Conservation (phyloP, 2,888 invertebrate genomes). For the Acronicta alni region DNA sequence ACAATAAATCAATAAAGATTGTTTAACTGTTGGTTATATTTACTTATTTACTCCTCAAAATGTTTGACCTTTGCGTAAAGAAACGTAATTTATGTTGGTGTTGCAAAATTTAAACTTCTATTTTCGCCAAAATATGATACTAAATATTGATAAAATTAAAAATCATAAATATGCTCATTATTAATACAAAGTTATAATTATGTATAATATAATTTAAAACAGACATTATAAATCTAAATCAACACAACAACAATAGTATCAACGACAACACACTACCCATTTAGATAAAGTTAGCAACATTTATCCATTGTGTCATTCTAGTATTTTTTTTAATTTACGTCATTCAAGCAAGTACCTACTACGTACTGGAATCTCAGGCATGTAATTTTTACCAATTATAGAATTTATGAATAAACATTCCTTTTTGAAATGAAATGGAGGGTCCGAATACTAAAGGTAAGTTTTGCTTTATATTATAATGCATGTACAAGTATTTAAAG, state of each 20-base stretch:
- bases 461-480: conserved; percentile 29
- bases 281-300: conserved; percentile 47
- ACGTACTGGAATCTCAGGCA: conserved; percentile 52
- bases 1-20: not conserved
- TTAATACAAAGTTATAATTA: too few relatives aligned
- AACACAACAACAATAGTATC: too few relatives aligned
- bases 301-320: conserved; percentile 40
- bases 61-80: conserved; percentile 9
- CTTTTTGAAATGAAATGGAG: conserved; percentile 84
- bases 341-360: conserved; percentile 56
- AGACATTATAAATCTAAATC: too few relatives aligned
- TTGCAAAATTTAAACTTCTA: too few relatives aligned
- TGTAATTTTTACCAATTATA: conserved; percentile 56
- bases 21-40: not conserved
- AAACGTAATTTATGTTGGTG: not conserved
- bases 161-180: too few relatives aligned
- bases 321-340: conserved; percentile 51
- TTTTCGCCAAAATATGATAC: too few relatives aligned
- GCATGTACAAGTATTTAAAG: conserved; percentile 5
- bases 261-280: too few relatives aligned
- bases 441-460: conserved; percentile 75
- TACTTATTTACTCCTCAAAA: conserved; percentile 22
- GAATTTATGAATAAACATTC: conserved; percentile 58
- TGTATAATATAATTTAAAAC: too few relatives aligned
- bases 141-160: too few relatives aligned